Percentiles rank a stretch among this genome's conserved stretches.
These are phyloP conservation scores for Chouioia cunea DNA, from an alignment of 2,888 invertebrate species.

Conservation along the genomic window DNA sequence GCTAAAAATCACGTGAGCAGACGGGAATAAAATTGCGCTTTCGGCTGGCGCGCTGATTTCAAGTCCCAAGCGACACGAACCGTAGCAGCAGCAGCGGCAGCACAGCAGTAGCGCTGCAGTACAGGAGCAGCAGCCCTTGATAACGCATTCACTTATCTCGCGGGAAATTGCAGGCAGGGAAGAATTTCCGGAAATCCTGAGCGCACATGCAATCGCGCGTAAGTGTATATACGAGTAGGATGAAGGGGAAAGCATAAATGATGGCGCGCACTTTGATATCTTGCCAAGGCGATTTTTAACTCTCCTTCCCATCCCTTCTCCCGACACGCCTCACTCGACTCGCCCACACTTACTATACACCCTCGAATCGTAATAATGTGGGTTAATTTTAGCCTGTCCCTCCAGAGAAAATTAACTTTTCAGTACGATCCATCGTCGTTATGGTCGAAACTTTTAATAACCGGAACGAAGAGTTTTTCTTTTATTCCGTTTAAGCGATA, in stretches of 20 bases:
- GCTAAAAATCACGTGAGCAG: no score
- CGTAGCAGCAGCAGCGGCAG: no score
- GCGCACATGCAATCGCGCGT: conserved; percentile 23
- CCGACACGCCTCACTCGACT: neutral
- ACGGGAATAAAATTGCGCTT: no score
- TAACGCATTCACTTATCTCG: conserved; percentile 30
- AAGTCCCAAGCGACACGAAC: no score
- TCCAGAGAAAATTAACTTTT: no score
- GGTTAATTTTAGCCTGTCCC: no score
- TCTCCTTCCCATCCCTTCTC: neutral
- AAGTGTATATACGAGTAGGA: conserved; percentile 10
- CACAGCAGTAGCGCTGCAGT: no score
- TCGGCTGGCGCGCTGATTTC: no score
- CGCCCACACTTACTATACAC: neutral
- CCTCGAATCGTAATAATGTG: neutral
- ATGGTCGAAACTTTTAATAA: no score
- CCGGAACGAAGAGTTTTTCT: no score
- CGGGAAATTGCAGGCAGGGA: conserved; percentile 19
- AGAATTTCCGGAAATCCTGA: conserved; percentile 22
- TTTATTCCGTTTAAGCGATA: no score
- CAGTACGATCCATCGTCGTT: no score
- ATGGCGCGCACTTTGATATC: conserved; percentile 30
- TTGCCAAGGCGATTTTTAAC: conserved; percentile 38
- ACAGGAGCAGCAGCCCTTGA: conserved; percentile 11
- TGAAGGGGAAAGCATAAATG: conserved; percentile 9